These are phyloP conservation scores for Adelosebastes latens DNA, from an alignment of 2,797 vertebrate species.

Conservation along the genomic window DNA sequence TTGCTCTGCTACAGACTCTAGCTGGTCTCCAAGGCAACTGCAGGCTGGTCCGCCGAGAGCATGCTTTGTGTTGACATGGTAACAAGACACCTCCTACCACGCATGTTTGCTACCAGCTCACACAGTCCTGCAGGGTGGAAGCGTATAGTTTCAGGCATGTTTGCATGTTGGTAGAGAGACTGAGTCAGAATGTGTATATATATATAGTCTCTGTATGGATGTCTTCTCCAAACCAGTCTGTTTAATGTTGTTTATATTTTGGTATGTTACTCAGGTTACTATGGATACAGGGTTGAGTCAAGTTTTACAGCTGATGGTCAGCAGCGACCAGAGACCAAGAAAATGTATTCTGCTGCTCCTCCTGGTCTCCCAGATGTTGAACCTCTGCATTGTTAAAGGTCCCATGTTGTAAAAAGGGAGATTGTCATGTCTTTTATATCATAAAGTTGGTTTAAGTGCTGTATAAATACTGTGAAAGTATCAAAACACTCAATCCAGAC, in stretches of 20 bases:
- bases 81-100: slow-evolving; percentile 77
- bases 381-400: neutral
- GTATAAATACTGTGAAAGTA: too few relatives aligned
- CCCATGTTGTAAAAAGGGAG: too few relatives aligned
- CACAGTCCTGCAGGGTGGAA: slow-evolving; percentile 32
- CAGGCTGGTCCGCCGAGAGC: slow-evolving; percentile 68
- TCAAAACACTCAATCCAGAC: too few relatives aligned
- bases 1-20: slow-evolving; percentile 60
- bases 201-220: neutral
- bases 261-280: slow-evolving; percentile 31
- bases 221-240: neutral
- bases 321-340: slow-evolving; percentile 11
- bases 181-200: slow-evolving; percentile 9
- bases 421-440: too few relatives aligned
- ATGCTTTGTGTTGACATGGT: slow-evolving; percentile 83
- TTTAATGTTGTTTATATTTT: slow-evolving; percentile 21
- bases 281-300: slow-evolving; percentile 26
- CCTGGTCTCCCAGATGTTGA: neutral
- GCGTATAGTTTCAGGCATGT: slow-evolving; percentile 13
- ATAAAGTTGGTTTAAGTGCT: too few relatives aligned
- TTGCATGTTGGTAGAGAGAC: neutral
- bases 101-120: slow-evolving; percentile 47
- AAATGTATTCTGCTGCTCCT: neutral
- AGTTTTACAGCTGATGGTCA: slow-evolving; percentile 18
- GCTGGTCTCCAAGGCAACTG: slow-evolving; percentile 89